phyloP scores from a whole-genome alignment of 92 coral and sea anemone genomes.

The Scolanthus callimorphus region DNA sequence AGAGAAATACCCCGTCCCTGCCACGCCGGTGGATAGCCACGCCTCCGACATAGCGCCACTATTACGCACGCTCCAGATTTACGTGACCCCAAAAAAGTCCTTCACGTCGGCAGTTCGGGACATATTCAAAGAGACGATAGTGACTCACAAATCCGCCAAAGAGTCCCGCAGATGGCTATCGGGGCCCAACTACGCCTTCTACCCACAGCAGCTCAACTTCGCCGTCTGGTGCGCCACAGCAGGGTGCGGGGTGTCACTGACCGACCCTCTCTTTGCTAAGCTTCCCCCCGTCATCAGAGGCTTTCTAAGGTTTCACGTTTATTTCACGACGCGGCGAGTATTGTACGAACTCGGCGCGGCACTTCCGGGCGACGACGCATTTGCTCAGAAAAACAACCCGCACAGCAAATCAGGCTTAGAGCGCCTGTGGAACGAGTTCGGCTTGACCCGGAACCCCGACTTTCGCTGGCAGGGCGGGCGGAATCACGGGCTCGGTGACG shows the following conservation, averaged over 20 bases:
- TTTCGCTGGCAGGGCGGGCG: constrained; percentile 14
- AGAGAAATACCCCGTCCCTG: neutral
- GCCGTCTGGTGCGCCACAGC: constrained; percentile 37
- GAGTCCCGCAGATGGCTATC: constrained; percentile 26
- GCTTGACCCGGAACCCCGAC: constrained; percentile 4
- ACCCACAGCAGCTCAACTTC: constrained; percentile 49
- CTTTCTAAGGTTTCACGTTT: constrained; percentile 26
- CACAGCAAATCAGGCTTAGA: constrained; percentile 16
- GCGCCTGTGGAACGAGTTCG: constrained; percentile 21
- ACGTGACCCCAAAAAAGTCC: constrained; percentile 5
- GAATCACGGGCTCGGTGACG: constrained; percentile 13
- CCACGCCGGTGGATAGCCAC: neutral
- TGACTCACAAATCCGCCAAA: neutral
- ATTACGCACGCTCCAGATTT: neutral
- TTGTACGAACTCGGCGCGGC: constrained; percentile 20
- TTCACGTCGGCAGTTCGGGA: constrained; percentile 14
- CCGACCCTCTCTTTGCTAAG: neutral
- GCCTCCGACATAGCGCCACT: neutral
- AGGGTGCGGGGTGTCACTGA: constrained; percentile 28
- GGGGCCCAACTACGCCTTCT: constrained; percentile 30
- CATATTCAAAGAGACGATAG: constrained; percentile 7
- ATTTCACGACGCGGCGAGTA: constrained; percentile 25
- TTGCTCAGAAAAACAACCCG: neutral
- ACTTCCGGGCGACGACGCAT: constrained; percentile 18
- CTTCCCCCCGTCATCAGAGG: neutral